Evolutionary conservation across 2,113 vertebrate species (phyloP).

Genomic region (Thinocorus orbignyianus): DNA sequence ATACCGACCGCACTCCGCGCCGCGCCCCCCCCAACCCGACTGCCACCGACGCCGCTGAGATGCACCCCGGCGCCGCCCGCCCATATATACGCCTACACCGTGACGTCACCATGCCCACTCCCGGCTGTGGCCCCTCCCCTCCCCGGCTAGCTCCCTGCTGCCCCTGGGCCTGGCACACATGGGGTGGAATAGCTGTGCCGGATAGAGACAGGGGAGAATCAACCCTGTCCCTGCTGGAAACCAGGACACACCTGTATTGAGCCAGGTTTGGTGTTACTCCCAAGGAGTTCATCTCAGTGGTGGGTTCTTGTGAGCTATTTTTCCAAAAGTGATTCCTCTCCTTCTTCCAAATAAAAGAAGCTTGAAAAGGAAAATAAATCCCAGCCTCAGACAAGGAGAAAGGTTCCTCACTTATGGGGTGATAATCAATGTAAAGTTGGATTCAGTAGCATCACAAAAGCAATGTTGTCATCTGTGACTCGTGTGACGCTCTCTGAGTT

Average conservation of each 20-base stretch:
- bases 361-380: background rate
- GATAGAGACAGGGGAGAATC: too few species aligned
- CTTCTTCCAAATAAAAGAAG: background rate
- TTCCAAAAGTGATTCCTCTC: background rate
- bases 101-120: too few species aligned
- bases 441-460: background rate
- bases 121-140: too few species aligned
- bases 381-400: background rate
- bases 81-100: too few species aligned
- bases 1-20: too few species aligned
- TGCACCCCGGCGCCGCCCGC: too few species aligned
- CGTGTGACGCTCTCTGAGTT: background rate
- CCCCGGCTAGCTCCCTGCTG: too few species aligned
- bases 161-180: too few species aligned
- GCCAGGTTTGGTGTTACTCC: background rate
- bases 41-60: too few species aligned
- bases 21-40: too few species aligned
- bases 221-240: too few species aligned
- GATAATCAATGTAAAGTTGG: background rate
- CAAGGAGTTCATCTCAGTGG: rapidly evolving
- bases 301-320: background rate
- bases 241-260: rapidly evolving
- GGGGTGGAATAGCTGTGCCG: too few species aligned
- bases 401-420: background rate
- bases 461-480: rapidly evolving